A percentile compares a stretch with the other conserved stretches of the same genome.
phyloP scores from a whole-genome alignment of 2,113 vertebrate genomes.

The Urocitellus parryii region DNA sequence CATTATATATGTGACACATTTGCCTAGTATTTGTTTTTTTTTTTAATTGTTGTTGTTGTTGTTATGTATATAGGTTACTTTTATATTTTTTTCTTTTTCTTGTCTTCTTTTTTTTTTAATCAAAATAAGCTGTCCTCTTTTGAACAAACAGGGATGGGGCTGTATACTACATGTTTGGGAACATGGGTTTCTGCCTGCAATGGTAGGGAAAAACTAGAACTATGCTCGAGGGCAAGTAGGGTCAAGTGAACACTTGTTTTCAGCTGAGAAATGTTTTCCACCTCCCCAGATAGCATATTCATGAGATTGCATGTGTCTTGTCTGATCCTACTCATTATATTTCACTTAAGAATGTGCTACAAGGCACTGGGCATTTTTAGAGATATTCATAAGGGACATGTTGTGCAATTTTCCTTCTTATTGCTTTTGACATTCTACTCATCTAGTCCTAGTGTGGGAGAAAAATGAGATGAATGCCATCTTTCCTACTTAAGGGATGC shows the following conservation, averaged over 20 bases:
- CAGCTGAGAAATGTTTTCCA: neutral
- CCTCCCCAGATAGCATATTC: constrained; percentile 44
- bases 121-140: neutral
- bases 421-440: constrained; percentile 46
- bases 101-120: too few relatives aligned
- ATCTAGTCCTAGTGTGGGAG: neutral
- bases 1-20: neutral
- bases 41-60: neutral
- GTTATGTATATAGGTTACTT: neutral
- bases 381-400: constrained; percentile 42
- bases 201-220: neutral
- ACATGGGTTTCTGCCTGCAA: neutral
- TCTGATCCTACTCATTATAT: constrained; percentile 9
- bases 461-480: neutral
- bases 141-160: neutral
- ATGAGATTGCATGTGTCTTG: neutral
- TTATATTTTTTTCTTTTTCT: too few relatives aligned
- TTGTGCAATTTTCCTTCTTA: constrained; percentile 59
- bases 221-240: neutral
- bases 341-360: constrained; percentile 11
- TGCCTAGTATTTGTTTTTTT: neutral
- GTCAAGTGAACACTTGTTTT: constrained; percentile 40
- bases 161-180: neutral
- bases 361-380: constrained; percentile 29
- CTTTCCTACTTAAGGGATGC: neutral